Base-by-base conservation (phyloP, 2,113 vertebrate species). In the Morone saxatilis region DNA sequence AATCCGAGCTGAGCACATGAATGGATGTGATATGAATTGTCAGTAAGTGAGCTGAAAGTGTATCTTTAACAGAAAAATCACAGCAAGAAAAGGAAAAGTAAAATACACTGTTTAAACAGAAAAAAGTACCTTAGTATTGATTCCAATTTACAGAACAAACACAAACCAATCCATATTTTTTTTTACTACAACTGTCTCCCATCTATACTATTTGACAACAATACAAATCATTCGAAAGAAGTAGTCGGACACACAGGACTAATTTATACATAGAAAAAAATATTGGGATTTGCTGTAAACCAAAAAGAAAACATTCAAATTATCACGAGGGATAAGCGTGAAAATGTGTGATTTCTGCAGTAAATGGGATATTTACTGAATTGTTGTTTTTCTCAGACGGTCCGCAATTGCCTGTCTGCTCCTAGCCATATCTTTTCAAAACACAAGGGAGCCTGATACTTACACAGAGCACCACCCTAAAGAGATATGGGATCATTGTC, bases 401-500 rank as follows among this genome's bases (percentile, higher is more conserved):
- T 71, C 54, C 57, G 51, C 45, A 86, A 84, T 82, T 76, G 73
- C 41, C 75, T 71, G 78, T 88, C 71, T 90, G 80, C 71, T 87
- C 48, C 45, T 1, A 25, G 66, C 43, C 69, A 78, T 78, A 81
- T 81, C 75, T 80, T 86, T 77, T 76, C 31, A 68, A 82, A 81
- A 83, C 78, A 87, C 71, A 84, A 76, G 77, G 72, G 78, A 70
- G 78, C n/a, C 65, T 20, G 66, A 84, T 59, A 65, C 78, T 80
- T 80, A 51, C 77, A 87, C 63, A 59, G 47, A 69, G 51, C 66
- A 73, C 43, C 66, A 73, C 43, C 51, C 54, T 66, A 51, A 84
- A 89, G 50, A 78, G 66, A 85, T 78, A 80, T 75, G 41, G 69
- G 72, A 87, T 89, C 79, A 81, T 81, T 88, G 83, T 85, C 79